Percentiles rank a stretch among this genome's conserved stretches.
These are phyloP conservation scores for Amphipoea oculea DNA, from an alignment of 2,888 invertebrate genomes.

Conservation along the genomic window DNA sequence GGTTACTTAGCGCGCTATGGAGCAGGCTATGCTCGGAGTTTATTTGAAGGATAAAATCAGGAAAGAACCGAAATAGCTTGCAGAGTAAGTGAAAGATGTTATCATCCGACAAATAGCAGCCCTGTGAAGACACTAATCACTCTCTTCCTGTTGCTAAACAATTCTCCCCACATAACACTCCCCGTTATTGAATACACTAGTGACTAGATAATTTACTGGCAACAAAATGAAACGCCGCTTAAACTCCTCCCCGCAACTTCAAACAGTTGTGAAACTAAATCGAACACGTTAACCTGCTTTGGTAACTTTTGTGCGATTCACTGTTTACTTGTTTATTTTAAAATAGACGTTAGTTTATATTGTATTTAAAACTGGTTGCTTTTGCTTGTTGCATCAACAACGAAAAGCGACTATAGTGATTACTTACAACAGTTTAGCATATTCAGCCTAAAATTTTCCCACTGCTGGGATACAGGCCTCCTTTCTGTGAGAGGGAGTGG, in stretches of 20 bases:
- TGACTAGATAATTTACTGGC: conserved; percentile 34
- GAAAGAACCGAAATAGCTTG: neutral
- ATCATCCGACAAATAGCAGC: neutral
- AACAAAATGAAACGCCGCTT: conserved; percentile 29
- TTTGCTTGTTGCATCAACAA: neutral
- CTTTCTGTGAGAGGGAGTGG: too few species aligned
- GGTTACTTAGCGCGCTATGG: too few species aligned
- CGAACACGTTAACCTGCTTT: conserved; percentile 48
- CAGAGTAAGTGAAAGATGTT: neutral
- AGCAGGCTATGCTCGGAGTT: too few species aligned
- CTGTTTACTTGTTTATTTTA: conserved; percentile 20
- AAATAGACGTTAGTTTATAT: neutral
- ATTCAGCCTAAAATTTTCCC: too few species aligned
- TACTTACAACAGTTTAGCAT: neutral
- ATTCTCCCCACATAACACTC: neutral
- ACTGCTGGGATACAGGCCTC: too few species aligned
- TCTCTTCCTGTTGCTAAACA: neutral
- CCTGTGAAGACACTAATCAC: neutral
- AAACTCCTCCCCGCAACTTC: conserved; percentile 43
- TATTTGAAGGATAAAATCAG: neutral
- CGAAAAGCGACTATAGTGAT: neutral
- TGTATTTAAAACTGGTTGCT: neutral
- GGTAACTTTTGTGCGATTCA: conserved; percentile 33
- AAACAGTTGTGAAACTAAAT: conserved; percentile 54
- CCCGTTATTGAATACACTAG: conserved; percentile 4